Conservation (phyloP, 2,797 vertebrate genomes). For the Diglossa cyanea region DNA sequence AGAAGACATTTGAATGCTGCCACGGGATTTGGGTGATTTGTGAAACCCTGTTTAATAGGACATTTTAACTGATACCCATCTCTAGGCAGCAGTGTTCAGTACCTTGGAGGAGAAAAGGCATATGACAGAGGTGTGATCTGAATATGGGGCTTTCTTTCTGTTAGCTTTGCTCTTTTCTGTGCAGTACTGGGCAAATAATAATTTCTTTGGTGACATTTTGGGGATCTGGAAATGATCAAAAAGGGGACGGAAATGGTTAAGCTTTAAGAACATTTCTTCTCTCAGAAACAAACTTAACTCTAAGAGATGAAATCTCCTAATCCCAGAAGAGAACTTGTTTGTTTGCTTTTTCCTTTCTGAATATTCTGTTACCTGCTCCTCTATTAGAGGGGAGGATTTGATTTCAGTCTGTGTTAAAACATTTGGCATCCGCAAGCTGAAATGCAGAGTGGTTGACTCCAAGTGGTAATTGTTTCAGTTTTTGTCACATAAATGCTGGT, state of each 20-base stretch:
- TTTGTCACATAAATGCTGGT: background rate
- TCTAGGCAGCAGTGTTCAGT: background rate
- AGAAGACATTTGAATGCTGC: background rate
- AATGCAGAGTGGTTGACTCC: background rate
- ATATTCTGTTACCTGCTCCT: constrained; percentile 4
- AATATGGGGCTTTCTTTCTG: background rate
- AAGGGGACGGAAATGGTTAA: background rate
- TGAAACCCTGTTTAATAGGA: background rate
- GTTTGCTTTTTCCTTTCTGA: background rate
- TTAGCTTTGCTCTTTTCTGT: constrained; percentile 7
- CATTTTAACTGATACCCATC: constrained; percentile 11
- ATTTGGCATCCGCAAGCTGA: background rate
- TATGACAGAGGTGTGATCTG: background rate
- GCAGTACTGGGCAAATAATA: background rate
- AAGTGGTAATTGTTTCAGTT: background rate
- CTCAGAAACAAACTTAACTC: background rate
- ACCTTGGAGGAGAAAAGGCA: background rate
- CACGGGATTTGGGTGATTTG: background rate
- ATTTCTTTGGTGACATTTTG: constrained; percentile 12
- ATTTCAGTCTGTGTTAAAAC: background rate
- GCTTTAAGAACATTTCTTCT: background rate
- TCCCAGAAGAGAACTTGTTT: background rate
- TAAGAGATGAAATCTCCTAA: background rate
- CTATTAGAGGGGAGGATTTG: background rate
- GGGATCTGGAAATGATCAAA: background rate